Conservation (phyloP, 2,797 vertebrate genomes). For the Neosilurus mollespiculum region DNA sequence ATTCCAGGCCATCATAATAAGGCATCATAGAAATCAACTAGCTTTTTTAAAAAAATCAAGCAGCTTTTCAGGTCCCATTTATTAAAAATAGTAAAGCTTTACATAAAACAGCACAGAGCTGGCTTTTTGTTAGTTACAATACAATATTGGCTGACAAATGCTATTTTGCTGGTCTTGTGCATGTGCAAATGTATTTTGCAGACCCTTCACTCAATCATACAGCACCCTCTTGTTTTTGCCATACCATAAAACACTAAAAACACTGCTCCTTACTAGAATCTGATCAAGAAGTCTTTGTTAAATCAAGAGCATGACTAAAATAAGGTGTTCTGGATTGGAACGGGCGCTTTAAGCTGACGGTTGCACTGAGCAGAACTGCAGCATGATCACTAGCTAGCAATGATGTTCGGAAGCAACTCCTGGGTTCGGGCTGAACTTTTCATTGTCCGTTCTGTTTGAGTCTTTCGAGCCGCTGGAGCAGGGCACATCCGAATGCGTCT, state of each 20-base stretch:
- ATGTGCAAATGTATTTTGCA: constrained; percentile 6
- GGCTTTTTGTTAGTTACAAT: background rate
- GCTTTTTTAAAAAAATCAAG: constrained; percentile 23
- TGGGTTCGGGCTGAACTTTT: constrained; percentile 44
- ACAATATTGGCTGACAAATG: constrained; percentile 3
- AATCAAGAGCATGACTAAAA: constrained; percentile 38
- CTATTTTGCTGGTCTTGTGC: constrained; percentile 2
- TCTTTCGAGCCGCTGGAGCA: constrained; percentile 90
- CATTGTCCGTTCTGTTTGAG: constrained; percentile 85
- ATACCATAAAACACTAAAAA: constrained; percentile 26
- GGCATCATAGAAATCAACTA: constrained; percentile 30
- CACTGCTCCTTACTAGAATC: background rate
- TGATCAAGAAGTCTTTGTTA: constrained; percentile 29
- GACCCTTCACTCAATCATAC: background rate
- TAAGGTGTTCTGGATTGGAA: constrained; percentile 17
- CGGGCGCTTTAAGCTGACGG: constrained; percentile 30
- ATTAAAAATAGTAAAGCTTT: constrained; percentile 29
- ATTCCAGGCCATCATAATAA: constrained; percentile 34
- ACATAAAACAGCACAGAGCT: background rate
- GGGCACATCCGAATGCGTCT: constrained; percentile 93
- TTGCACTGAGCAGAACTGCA: constrained; percentile 25
- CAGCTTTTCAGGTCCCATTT: constrained; percentile 28
- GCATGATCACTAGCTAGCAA: constrained; percentile 14
- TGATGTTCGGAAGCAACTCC: constrained; percentile 23
- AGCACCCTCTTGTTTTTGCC: background rate